These are phyloP conservation scores for Hypolimnas misippus DNA, from an alignment of 2,888 invertebrate species.

Conservation along the genomic window DNA sequence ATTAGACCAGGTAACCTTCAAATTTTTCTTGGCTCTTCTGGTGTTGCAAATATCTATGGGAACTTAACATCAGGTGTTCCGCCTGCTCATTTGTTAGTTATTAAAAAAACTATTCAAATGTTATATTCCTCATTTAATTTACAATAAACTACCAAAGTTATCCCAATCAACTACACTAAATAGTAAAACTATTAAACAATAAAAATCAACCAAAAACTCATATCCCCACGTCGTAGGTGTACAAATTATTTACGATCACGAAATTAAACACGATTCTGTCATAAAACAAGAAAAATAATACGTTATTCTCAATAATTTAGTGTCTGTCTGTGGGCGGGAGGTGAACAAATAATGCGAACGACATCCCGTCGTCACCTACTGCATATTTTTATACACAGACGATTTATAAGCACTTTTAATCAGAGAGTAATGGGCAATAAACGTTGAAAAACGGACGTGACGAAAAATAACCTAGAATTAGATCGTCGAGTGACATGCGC, in stretches of 20 bases:
- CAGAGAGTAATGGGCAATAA: slow-evolving; percentile 50
- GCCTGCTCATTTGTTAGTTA: too few species aligned
- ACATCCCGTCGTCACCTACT: slow-evolving; percentile 46
- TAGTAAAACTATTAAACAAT: background rate
- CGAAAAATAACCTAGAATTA: slow-evolving; percentile 37
- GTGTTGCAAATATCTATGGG: too few species aligned
- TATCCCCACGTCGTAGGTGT: background rate
- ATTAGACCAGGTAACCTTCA: too few species aligned
- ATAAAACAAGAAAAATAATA: slow-evolving; percentile 59
- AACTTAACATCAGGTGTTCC: too few species aligned
- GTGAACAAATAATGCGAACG: slow-evolving; percentile 45
- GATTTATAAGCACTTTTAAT: slow-evolving; percentile 49
- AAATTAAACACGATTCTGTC: slow-evolving; percentile 55
- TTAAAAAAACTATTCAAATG: too few species aligned
- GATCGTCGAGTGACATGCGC: slow-evolving; percentile 27
- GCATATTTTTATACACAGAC: slow-evolving; percentile 44
- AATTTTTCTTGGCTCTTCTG: too few species aligned
- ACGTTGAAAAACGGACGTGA: slow-evolving; percentile 35
- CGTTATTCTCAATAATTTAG: slow-evolving; percentile 48
- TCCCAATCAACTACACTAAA: background rate
- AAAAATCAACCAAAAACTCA: background rate
- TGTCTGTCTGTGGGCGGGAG: slow-evolving; percentile 45
- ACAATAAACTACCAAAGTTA: too few species aligned
- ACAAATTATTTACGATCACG: slow-evolving; percentile 52
- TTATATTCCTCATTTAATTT: too few species aligned